Evolutionary conservation across 2,113 vertebrate genomes (phyloP).

Genomic region (Lophius piscatorius): DNA sequence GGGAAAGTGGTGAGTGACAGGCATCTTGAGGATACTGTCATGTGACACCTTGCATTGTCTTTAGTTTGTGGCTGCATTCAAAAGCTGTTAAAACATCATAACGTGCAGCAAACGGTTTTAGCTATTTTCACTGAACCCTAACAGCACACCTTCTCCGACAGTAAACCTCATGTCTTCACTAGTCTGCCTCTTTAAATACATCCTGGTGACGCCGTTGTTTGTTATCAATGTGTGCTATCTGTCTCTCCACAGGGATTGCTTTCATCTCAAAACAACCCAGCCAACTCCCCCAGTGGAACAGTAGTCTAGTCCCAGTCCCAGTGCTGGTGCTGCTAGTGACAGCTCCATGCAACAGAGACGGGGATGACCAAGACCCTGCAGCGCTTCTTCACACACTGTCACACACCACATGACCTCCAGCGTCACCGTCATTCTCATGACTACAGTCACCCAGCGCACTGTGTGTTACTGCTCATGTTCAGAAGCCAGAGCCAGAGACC

Average conservation of each 20-base stretch:
- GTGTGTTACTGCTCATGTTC: slow-evolving; percentile 34
- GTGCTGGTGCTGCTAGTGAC: slow-evolving; percentile 70
- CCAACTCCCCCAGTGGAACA: slow-evolving; percentile 92
- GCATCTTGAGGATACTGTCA: slow-evolving; percentile 52
- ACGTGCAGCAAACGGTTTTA: slow-evolving; percentile 17
- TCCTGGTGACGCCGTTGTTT: slow-evolving; percentile 35
- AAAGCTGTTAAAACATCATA: slow-evolving; percentile 7
- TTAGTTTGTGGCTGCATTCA: slow-evolving; percentile 2
- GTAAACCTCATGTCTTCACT: slow-evolving; percentile 36
- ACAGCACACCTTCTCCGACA: slow-evolving; percentile 15
- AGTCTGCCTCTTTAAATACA: slow-evolving; percentile 27
- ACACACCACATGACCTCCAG: slow-evolving; percentile 46
- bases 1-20: slow-evolving; percentile 96
- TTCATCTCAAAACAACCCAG: slow-evolving; percentile 89
- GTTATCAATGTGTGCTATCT: slow-evolving; percentile 63
- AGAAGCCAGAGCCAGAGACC: slow-evolving; percentile 44
- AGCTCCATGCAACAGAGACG: slow-evolving; percentile 63
- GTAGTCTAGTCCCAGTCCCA: slow-evolving; percentile 87
- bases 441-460: slow-evolving; percentile 31
- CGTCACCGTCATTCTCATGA: slow-evolving; percentile 48
- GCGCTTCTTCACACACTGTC: slow-evolving; percentile 61
- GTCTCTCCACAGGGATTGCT: slow-evolving; percentile 89
- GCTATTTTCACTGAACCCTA: no score
- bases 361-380: slow-evolving; percentile 52
- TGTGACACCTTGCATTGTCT: slow-evolving; percentile 50